Conservation (phyloP, 2,113 vertebrate species). For the Tragulus kanchil region DNA sequence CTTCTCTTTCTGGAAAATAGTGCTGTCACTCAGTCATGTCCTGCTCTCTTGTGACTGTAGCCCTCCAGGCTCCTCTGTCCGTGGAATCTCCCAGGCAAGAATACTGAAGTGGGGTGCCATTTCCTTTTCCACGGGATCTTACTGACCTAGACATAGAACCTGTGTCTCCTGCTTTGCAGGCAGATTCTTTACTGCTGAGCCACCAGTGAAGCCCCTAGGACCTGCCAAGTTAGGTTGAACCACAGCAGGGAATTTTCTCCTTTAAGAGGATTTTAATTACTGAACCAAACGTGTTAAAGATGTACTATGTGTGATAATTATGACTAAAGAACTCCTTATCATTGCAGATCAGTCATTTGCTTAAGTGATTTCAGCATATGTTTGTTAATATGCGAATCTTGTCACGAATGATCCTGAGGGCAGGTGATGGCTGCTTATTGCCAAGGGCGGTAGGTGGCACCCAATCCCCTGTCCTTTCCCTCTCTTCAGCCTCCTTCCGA, state of each 20-base stretch:
- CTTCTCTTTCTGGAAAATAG: not conserved
- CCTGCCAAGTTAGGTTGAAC: not conserved
- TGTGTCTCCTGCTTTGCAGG: not conserved
- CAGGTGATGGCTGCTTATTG: too few relatives aligned
- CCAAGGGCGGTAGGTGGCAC: not conserved
- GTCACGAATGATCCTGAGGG: not conserved
- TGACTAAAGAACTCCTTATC: not conserved
- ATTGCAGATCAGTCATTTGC: not conserved
- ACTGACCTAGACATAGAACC: not conserved
- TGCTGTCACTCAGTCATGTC: not conserved
- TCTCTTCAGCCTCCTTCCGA: not conserved
- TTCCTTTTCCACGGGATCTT: not conserved
- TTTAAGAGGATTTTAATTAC: slow-evolving; percentile 42
- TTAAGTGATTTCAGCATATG: not conserved
- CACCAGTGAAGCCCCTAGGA: not conserved
- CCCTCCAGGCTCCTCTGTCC: not conserved
- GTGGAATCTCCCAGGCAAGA: not conserved
- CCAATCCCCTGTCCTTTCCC: not conserved
- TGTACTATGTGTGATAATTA: not conserved
- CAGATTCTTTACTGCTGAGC: not conserved
- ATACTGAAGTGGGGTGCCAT: not conserved
- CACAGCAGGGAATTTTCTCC: not conserved
- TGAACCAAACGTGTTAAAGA: slow-evolving; percentile 3
- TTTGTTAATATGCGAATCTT: not conserved
- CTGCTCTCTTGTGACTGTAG: not conserved